Conservation (phyloP, 2,113 vertebrate genomes). For the Scomber japonicus region DNA sequence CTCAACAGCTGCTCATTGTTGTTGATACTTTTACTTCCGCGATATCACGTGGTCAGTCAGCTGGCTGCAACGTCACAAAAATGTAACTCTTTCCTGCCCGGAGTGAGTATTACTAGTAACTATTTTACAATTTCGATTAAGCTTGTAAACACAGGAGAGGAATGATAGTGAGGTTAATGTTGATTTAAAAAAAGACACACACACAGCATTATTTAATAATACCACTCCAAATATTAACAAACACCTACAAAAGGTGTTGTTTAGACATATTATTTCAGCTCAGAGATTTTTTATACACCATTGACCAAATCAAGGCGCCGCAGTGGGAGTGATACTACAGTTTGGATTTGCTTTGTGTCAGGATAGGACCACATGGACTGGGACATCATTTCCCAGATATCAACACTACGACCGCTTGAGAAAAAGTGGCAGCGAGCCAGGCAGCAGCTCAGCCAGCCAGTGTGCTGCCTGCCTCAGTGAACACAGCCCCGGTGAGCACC, state of each 20-base stretch:
- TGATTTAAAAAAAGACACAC: neutral
- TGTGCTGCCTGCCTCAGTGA: conserved; percentile 45
- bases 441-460: conserved; percentile 33
- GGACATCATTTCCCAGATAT: conserved; percentile 81
- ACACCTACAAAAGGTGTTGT: neutral
- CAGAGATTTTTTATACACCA: neutral
- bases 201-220: neutral
- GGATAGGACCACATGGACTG: neutral
- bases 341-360: neutral
- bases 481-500: conserved; percentile 33
- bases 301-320: neutral
- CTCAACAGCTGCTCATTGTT: neutral
- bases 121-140: neutral
- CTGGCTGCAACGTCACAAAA: conserved; percentile 24
- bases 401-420: conserved; percentile 57
- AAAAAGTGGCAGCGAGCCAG: conserved; percentile 67
- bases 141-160: neutral
- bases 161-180: rapidly evolving
- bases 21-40: conserved; percentile 51
- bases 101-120: neutral
- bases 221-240: neutral
- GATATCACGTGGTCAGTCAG: conserved; percentile 81
- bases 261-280: neutral
- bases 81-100: conserved; percentile 54
- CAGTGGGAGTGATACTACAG: conserved; percentile 20